Percentiles rank a stretch among this genome's conserved stretches.
phyloP scores from a whole-genome alignment of 2,797 vertebrate genomes.

The Alectoris magna region DNA sequence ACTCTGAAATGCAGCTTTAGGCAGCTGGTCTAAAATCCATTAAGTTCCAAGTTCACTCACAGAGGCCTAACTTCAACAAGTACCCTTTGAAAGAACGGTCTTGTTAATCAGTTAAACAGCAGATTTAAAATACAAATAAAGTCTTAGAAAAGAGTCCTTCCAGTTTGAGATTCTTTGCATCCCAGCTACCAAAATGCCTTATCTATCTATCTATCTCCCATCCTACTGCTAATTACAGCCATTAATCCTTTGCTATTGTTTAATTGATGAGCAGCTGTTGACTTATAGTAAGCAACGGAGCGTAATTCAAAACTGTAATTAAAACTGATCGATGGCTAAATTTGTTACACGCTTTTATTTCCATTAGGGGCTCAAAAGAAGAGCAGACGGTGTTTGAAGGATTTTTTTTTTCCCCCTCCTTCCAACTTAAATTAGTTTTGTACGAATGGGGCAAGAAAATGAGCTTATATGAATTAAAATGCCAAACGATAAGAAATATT shows the following conservation, averaged over 20 bases:
- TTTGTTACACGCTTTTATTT: not conserved
- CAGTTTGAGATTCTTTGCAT: not conserved
- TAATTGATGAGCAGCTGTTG: not conserved
- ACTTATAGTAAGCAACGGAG: not conserved
- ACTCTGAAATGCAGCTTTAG: not conserved
- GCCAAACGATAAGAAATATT: not conserved
- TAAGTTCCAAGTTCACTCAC: not conserved
- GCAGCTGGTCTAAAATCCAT: not conserved
- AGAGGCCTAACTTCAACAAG: not conserved
- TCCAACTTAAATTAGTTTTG: not conserved
- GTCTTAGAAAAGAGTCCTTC: not conserved
- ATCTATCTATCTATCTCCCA: not conserved
- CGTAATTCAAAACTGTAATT: not conserved
- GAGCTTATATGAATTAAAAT: not conserved
- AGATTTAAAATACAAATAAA: not conserved
- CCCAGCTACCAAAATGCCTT: not conserved
- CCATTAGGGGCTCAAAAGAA: not conserved
- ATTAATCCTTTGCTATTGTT: not conserved
- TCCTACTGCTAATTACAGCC: not conserved
- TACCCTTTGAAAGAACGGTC: not conserved
- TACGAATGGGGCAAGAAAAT: not conserved
- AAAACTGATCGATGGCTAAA: not conserved
- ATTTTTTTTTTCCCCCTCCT: not conserved
- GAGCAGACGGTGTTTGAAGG: not conserved
- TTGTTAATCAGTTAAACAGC: not conserved